A percentile compares a stretch with the other conserved stretches of the same genome.
These are phyloP conservation scores for Ryuthela nishihirai DNA, from an alignment of 2,888 invertebrate species.

Conservation along the genomic window DNA sequence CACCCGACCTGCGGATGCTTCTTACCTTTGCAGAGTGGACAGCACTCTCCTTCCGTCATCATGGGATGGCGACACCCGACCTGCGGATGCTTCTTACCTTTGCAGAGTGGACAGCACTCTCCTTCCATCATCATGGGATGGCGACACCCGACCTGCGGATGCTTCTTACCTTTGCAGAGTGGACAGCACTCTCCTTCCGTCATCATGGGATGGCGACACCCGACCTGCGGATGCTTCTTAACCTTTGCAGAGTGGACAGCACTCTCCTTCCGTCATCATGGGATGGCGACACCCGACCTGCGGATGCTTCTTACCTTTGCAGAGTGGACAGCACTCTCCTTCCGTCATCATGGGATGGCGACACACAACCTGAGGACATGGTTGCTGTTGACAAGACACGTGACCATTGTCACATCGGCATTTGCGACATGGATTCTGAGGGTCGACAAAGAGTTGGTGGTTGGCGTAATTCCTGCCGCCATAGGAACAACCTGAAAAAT, in stretches of 20 bases:
- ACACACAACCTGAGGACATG: constrained; percentile 6
- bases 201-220: constrained; percentile 2
- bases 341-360: not conserved
- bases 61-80: too few relatives aligned
- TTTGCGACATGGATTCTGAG: constrained; percentile 14
- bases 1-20: too few relatives aligned
- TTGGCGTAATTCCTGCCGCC: constrained; percentile 28
- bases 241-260: constrained; percentile 24
- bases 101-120: constrained; percentile 21
- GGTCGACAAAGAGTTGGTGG: constrained; percentile 20
- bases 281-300: too few relatives aligned
- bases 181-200: constrained; percentile 17
- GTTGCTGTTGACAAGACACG: constrained; percentile 21
- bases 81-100: constrained; percentile 17
- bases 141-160: too few relatives aligned
- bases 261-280: constrained; percentile 3
- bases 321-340: constrained; percentile 19
- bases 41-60: constrained; percentile 10
- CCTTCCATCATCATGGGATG: constrained; percentile 1
- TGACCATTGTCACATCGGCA: constrained; percentile 20
- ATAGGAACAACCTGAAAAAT: constrained; percentile 31
- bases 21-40: constrained; percentile 18
- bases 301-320: constrained; percentile 13
- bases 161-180: constrained; percentile 12
- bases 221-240: too few relatives aligned